Percentiles rank a stretch among this genome's conserved stretches.
Conservation (phyloP, 2,797 vertebrate species). For the Scolopax rusticola region DNA sequence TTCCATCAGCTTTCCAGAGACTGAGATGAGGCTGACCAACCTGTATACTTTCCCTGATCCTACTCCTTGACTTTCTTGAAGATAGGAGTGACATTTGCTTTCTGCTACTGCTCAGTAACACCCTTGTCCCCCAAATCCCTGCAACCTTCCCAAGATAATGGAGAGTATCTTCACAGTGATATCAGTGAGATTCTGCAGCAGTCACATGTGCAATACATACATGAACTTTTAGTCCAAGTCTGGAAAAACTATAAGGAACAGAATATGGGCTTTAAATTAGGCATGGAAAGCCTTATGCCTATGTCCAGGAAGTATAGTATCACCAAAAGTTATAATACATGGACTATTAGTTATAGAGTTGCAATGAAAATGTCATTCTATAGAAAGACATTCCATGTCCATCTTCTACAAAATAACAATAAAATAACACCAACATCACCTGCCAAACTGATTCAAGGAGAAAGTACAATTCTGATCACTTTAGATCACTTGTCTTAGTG, state of each 20-base stretch:
- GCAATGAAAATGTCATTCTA: background rate
- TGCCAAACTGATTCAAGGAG: background rate
- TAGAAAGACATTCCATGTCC: background rate
- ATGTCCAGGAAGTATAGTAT: background rate
- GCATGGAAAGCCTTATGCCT: background rate
- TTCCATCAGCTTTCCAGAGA: background rate
- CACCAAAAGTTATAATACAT: background rate
- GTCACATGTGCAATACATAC: background rate
- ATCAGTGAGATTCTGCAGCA: background rate
- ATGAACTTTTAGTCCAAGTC: background rate
- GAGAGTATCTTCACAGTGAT: background rate
- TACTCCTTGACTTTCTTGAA: background rate
- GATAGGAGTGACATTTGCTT: background rate
- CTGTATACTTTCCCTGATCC: background rate
- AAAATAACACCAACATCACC: accelerated
- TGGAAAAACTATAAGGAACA: background rate
- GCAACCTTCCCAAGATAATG: background rate
- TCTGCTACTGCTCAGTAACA: background rate
- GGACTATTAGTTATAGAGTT: background rate
- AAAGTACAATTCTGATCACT: background rate
- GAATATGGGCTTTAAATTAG: background rate
- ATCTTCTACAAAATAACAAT: background rate
- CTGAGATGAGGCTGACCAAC: background rate
- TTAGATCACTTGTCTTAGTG: background rate
- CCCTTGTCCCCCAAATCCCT: background rate